Evolutionary conservation across 2,797 vertebrate genomes (phyloP).

Genomic region (Picus viridis): DNA sequence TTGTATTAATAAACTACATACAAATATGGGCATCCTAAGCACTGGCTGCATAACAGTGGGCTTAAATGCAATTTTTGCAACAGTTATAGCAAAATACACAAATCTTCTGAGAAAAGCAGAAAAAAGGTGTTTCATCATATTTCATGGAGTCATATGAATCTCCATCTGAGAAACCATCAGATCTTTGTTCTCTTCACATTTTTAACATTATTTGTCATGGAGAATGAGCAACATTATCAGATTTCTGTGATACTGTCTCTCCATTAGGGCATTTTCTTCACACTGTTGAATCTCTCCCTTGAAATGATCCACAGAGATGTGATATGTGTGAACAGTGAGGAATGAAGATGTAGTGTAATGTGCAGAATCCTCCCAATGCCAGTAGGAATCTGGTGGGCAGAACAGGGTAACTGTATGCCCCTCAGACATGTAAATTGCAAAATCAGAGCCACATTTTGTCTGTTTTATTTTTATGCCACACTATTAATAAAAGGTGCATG

Average conservation of each 20-base stretch:
- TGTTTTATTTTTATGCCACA: background rate
- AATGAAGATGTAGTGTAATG: background rate
- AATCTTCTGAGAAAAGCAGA: background rate
- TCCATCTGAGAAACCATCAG: background rate
- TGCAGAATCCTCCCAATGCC: fast-evolving
- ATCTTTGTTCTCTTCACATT: constrained; percentile 5
- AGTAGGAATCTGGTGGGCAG: background rate
- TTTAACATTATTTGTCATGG: constrained; percentile 60
- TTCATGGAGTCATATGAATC: background rate
- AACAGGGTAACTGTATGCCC: background rate
- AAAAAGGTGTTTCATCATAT: background rate
- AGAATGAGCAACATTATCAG: background rate
- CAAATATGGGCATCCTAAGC: background rate
- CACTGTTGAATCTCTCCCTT: background rate
- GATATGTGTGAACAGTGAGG: background rate
- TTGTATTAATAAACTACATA: constrained; percentile 28
- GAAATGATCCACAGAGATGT: background rate
- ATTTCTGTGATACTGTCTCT: background rate
- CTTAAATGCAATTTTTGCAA: background rate
- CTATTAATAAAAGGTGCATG: background rate
- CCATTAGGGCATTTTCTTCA: background rate
- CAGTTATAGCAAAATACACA: background rate
- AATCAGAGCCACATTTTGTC: background rate
- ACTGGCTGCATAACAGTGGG: background rate
- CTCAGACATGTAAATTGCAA: background rate